Conservation (phyloP, 2,797 vertebrate species). For the Sternarchorhynchus goeldii region DNA sequence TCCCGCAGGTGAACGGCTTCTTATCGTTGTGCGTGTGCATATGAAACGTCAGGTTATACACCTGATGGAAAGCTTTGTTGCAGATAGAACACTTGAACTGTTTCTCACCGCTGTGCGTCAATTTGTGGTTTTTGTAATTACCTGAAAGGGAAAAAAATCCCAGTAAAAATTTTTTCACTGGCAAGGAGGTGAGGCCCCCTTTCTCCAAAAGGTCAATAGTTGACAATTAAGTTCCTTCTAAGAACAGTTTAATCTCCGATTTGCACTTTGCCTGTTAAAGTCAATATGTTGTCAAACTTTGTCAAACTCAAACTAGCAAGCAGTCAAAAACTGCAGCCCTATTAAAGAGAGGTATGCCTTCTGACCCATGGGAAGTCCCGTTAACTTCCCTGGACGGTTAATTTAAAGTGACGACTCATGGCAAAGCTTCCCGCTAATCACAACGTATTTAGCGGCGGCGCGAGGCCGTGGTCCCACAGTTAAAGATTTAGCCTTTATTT, state of each 20-base stretch:
- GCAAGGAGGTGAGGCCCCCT: conserved; percentile 29
- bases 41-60: conserved; percentile 90
- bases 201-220: conserved; percentile 55
- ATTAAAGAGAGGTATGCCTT: conserved; percentile 74
- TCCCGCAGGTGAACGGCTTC: conserved; percentile 88
- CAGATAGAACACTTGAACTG: conserved; percentile 89
- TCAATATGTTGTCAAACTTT: conserved; percentile 92
- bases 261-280: conserved; percentile 72
- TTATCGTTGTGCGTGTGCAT: conserved; percentile 94
- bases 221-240: conserved; percentile 63
- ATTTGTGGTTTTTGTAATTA: conserved; percentile 91
- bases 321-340: conserved; percentile 71
- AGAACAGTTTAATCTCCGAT: conserved; percentile 55
- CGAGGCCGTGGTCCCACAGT: neutral
- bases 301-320: conserved; percentile 76
- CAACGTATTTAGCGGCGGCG: neutral
- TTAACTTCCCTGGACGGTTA: conserved; percentile 70
- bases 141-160: conserved; percentile 67
- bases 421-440: conserved; percentile 43
- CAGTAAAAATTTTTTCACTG: conserved; percentile 33
- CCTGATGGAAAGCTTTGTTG: conserved; percentile 90
- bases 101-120: conserved; percentile 90
- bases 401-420: conserved; percentile 72
- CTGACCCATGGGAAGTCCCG: conserved; percentile 81
- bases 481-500: neutral